phyloP scores from a whole-genome alignment of 2,797 vertebrate genomes.

The Lacerta agilis region DNA sequence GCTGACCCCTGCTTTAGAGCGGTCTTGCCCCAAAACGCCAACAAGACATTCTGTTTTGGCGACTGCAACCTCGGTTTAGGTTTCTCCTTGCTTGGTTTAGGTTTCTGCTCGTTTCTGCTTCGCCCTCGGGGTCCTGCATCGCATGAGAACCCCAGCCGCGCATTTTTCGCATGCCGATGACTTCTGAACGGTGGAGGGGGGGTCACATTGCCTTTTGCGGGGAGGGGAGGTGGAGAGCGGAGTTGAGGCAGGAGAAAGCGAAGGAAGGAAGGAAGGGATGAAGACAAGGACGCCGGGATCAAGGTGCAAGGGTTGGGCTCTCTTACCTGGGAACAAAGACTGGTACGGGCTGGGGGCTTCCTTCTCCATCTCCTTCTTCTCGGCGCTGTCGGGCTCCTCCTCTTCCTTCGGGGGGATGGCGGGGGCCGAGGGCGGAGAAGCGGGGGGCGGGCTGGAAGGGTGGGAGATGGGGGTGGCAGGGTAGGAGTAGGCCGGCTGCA shows the following conservation, averaged over 20 bases:
- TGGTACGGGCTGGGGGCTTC: constrained; percentile 80
- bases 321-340: constrained; percentile 88
- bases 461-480: constrained; percentile 83
- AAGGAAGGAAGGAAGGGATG: constrained; percentile 49
- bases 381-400: constrained; percentile 82
- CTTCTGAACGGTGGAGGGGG: background rate
- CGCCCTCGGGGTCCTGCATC: too few relatives aligned
- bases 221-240: constrained; percentile 22
- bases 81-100: too few relatives aligned
- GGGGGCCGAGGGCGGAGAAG: constrained; percentile 79
- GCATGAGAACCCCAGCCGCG: fast-evolving
- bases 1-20: too few relatives aligned
- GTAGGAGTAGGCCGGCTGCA: constrained; percentile 82
- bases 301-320: constrained; percentile 46
- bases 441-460: constrained; percentile 83
- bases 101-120: too few relatives aligned
- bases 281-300: constrained; percentile 53
- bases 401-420: constrained; percentile 88
- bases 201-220: constrained; percentile 2
- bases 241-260: constrained; percentile 56
- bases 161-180: background rate
- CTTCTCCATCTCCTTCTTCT: constrained; percentile 87
- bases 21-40: too few relatives aligned
- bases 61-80: too few relatives aligned
- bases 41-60: too few relatives aligned